Percentiles rank a stretch among this genome's conserved stretches.
Conservation (phyloP, 2,888 invertebrate genomes). For the Cataglyphis cursor region DNA sequence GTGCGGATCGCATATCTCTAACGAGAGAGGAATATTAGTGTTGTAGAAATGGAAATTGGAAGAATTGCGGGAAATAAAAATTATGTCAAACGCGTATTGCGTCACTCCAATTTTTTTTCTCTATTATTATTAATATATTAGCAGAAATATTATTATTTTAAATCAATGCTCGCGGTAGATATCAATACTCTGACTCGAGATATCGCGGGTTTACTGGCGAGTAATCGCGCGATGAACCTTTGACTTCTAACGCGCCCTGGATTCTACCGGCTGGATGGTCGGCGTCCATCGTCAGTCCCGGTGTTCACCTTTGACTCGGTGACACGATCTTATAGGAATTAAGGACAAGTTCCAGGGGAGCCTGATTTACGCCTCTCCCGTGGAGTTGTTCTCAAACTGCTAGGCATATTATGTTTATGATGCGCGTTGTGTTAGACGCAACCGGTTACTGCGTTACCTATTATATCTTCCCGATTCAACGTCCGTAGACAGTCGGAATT, state of each 20-base stretch:
- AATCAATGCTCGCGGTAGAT: background rate
- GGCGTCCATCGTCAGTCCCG: conserved; percentile 39
- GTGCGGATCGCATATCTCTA: background rate
- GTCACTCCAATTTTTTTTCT: background rate
- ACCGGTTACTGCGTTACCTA: conserved; percentile 48
- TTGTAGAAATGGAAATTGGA: background rate
- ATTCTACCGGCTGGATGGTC: conserved; percentile 51
- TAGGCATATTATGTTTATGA: conserved; percentile 23
- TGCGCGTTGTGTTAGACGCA: conserved; percentile 31
- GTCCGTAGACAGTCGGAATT: conserved; percentile 34
- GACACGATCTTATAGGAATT: conserved; percentile 48
- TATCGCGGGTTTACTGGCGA: background rate
- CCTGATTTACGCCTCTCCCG: conserved; percentile 34
- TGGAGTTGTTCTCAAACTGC: conserved; percentile 9
- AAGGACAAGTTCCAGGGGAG: conserved; percentile 40
- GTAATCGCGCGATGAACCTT: conserved; percentile 74
- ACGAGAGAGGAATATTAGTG: background rate
- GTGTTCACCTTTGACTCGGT: conserved; percentile 48
- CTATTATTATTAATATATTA: background rate
- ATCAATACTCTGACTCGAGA: background rate
- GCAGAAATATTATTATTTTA: background rate
- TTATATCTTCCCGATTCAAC: conserved; percentile 38
- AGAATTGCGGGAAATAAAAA: background rate
- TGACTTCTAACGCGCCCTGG: conserved; percentile 72
- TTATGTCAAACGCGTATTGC: background rate